Conservation (phyloP, 2,113 vertebrate genomes). For the Pseudopodoces humilis region DNA sequence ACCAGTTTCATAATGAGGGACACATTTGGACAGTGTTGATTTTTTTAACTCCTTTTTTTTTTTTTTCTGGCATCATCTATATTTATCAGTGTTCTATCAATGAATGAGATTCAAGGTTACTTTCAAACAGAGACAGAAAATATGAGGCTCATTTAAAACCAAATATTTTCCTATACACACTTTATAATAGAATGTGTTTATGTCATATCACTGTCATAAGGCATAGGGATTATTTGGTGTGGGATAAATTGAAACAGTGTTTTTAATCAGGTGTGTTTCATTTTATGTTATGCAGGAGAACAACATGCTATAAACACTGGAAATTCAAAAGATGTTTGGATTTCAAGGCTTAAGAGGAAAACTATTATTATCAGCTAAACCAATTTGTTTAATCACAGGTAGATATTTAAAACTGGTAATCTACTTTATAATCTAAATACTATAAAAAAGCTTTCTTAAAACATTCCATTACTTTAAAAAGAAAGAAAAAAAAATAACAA, state of each 20-base stretch:
- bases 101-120: background rate
- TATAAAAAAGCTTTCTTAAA: background rate
- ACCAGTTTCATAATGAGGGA: background rate
- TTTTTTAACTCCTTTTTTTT: background rate
- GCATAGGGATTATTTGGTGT: background rate
- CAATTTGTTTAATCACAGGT: background rate
- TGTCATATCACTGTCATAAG: background rate
- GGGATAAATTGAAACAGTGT: background rate
- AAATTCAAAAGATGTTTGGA: background rate
- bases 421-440: background rate
- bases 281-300: background rate
- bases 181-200: background rate
- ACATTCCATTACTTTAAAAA: background rate
- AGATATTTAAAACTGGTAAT: background rate
- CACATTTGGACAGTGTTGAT: background rate
- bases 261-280: background rate
- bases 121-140: background rate
- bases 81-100: background rate
- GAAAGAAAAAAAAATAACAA: fast-evolving
- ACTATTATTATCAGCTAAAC: background rate
- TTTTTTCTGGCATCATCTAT: fast-evolving
- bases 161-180: background rate
- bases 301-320: background rate
- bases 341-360: background rate
- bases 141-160: background rate